phyloP scores from a whole-genome alignment of 2,113 vertebrate genomes.

The Tautogolabrus adspersus region DNA sequence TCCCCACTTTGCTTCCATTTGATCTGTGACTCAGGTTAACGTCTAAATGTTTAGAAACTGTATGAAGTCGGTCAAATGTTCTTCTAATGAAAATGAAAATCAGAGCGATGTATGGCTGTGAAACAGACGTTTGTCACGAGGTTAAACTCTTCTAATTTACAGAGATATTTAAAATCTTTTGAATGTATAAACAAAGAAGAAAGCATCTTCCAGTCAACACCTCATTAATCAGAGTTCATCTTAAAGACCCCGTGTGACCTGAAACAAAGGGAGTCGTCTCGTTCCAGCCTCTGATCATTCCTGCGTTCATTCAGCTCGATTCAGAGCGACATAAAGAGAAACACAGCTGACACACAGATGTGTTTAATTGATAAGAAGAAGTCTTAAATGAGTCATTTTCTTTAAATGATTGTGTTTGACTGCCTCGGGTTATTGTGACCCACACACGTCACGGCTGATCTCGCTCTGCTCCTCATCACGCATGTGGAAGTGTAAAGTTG shows the following conservation, averaged over 20 bases:
- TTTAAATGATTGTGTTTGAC: slow-evolving; percentile 20
- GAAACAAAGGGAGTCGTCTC: no score
- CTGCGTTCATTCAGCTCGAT: background rate
- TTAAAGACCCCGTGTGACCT: background rate
- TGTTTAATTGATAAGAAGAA: slow-evolving; percentile 26
- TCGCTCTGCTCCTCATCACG: background rate
- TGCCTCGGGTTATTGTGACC: slow-evolving; percentile 37
- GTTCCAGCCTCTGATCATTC: background rate
- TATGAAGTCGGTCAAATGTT: no score
- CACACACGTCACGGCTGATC: slow-evolving; percentile 29
- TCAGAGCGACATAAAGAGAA: background rate
- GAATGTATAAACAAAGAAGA: background rate
- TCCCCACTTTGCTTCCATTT: no score
- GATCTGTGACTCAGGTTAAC: no score
- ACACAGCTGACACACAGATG: background rate
- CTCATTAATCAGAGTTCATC: background rate
- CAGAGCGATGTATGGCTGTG: no score
- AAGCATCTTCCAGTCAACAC: background rate
- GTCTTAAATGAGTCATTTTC: slow-evolving; percentile 18
- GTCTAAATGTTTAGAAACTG: no score
- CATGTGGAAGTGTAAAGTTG: slow-evolving; percentile 10
- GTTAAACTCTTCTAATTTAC: background rate
- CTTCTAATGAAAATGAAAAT: no score
- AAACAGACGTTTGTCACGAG: no score
- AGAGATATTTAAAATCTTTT: background rate